Percentiles rank a stretch among this genome's conserved stretches.
These are phyloP conservation scores for Palythoa grandis DNA, from an alignment of 92 coral and sea anemone species.

Conservation along the genomic window DNA sequence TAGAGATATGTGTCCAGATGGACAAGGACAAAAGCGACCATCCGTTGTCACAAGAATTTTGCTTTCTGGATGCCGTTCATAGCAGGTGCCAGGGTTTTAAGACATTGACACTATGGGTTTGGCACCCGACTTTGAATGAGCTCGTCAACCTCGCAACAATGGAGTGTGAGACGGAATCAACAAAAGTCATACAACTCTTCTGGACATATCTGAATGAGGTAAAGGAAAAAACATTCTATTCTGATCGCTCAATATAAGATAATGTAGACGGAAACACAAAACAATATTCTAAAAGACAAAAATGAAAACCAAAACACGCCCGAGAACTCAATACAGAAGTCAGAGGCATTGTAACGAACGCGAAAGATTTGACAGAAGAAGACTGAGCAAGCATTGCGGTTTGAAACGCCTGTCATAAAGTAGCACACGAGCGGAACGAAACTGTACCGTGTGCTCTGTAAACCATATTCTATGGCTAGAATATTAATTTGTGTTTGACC, in stretches of 20 bases:
- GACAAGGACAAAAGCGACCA: constrained; percentile 25
- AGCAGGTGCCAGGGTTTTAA: constrained; percentile 44
- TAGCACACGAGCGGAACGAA: background rate
- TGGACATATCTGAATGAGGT: constrained; percentile 56
- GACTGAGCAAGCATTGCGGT: too few species aligned
- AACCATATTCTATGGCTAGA: background rate
- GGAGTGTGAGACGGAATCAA: constrained; percentile 41
- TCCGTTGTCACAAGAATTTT: constrained; percentile 42
- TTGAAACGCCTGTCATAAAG: background rate
- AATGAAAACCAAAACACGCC: background rate
- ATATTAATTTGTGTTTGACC: background rate
- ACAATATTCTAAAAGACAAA: too few species aligned
- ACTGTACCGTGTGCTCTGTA: background rate
- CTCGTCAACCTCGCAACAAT: constrained; percentile 49
- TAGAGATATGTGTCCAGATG: constrained; percentile 44
- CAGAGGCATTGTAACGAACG: too few species aligned
- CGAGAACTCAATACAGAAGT: background rate
- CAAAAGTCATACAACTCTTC: constrained; percentile 11
- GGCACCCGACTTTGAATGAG: constrained; percentile 43
- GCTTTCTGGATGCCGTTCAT: constrained; percentile 56
- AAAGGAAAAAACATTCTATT: background rate
- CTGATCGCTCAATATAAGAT: background rate
- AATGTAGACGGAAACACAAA: background rate
- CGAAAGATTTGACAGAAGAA: too few species aligned
- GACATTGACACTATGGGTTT: constrained; percentile 54